Evolutionary conservation across 2,888 invertebrate genomes (phyloP), one percentile per base, ranked within the genome.

Genomic region (Hydriomena furcata): DNA sequence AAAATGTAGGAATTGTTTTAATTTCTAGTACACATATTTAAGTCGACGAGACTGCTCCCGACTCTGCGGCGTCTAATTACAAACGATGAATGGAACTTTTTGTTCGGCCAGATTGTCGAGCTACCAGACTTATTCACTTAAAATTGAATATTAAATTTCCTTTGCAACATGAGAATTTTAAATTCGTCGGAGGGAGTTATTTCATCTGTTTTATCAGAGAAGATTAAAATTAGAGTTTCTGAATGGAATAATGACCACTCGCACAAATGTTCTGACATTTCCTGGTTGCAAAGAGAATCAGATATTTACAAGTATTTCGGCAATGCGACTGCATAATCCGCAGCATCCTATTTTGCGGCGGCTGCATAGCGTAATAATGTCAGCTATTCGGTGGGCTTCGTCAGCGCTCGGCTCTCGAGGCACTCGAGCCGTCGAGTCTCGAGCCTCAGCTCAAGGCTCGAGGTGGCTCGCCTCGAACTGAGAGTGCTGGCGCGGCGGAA

Each of bases 401-500:
- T 85, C 84, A 81, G 84, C 84, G 81, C 78, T 79, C 76, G 77
- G 77, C 79, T 82, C 82, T 76, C 76, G 68, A 81, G 76, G 73
- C 79, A 80, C 87, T 86, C 80, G 79, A 83, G 75, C 59, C 71
- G 68, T 52, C 49, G 53, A 41, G 44, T 28, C 75, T 76, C 68
- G 74, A 76, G 76, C 61, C 68, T 69, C 71, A 61, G 72, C 76
- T 69, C 68, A 71, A 73, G 73, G 68, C 79, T 69, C 74, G 73
- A 73, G 77, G 71, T 66, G 69, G 73, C 77, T 80, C 76, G 72
- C 74, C 71, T 63, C 59, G 66, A 68, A 61, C 74, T 74, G 78
- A 81, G 87, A 73, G 85, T 83, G 88, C 88, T 87, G 85, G 81
- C 87, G 81, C 78, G 83, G 85, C 89, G 88, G 88, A 88, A 87